Evolutionary conservation across 1,140 invertebrate genomes (phyloP), one percentile per base, ranked within the genome.

Genomic region (Penaeus chinensis): DNA sequence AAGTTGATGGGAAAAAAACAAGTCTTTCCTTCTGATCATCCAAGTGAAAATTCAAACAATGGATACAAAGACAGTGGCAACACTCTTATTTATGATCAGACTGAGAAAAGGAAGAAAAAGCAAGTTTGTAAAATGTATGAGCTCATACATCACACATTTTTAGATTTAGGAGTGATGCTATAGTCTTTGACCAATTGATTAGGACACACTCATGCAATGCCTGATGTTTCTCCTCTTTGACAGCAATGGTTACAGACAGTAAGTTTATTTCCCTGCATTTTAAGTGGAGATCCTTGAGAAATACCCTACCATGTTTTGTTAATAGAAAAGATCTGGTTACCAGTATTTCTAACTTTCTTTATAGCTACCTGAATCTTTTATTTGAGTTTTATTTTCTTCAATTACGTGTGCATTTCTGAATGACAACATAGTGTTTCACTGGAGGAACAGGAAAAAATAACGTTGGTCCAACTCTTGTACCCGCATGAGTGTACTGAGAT

Each of bases 241-340:
- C 32, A 87, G 85, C 85, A 82, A 82, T 82, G 65, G 85, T 87
- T 87, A 87, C 85, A 87, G 85, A 82, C 85, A 87, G 85, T 76
- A 87, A 87, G 80, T 54, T 82, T 63, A 22, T 63, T 82, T 82
- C 85, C 85, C 80, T 82, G 79, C 80, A 82, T 82, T 24, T 77
- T 63, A 87, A 74, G 85, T 87, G 82, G 71, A 87, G 80, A 87
- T 82, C 85, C 85, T 81, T 87, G 79, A 81, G 85, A 87, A 66
- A 74, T 32, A 74, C 69, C 37, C 69, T 76, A 61, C 82, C 27
- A 81, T 85, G 37, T 65, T 82, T 82, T 66, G 47, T 66, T 37
- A 66, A 82, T 13, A 66, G 37, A 22, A 82, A 66, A 37, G 37
- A 66, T 66, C 61, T 66, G 61, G 20, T 63, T 82, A 69, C 42